Percentiles rank a stretch among this genome's conserved stretches.
phyloP scores from a whole-genome alignment of 2,797 vertebrate species.

The Choloepus didactylus region DNA sequence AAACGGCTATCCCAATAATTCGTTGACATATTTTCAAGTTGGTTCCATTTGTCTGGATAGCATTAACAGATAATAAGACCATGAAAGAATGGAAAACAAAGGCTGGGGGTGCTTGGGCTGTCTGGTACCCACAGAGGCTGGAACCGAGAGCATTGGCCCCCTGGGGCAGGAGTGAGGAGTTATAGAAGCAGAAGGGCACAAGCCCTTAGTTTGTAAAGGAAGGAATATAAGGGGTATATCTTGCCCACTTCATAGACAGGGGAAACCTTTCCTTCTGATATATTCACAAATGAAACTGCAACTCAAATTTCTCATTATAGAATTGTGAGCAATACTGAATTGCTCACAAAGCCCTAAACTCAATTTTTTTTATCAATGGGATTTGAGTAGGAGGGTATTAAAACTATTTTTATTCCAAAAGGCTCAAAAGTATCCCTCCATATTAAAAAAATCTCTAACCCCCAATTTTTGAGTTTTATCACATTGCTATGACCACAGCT shows the following conservation, averaged over 20 bases:
- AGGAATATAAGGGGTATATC: neutral
- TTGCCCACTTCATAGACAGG: neutral
- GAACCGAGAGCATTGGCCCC: neutral
- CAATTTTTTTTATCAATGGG: neutral
- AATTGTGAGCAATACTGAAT: neutral
- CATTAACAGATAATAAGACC: neutral
- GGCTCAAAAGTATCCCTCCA: neutral
- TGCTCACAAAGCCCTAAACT: neutral
- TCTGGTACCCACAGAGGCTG: neutral
- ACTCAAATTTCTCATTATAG: neutral
- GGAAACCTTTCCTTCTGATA: neutral
- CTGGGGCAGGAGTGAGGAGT: neutral
- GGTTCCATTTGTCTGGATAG: neutral
- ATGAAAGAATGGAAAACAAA: neutral
- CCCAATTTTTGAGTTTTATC: neutral
- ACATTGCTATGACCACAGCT: neutral
- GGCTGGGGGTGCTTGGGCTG: neutral
- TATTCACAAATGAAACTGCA: slow-evolving; percentile 9
- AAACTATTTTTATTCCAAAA: neutral
- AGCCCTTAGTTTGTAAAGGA: neutral
- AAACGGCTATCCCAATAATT: neutral
- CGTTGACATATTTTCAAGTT: neutral
- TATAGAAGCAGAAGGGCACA: neutral
- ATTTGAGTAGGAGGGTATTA: neutral
- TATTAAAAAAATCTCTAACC: neutral